Conservation (phyloP, 2,888 invertebrate genomes). For the Alentia gelatinosa region DNA sequence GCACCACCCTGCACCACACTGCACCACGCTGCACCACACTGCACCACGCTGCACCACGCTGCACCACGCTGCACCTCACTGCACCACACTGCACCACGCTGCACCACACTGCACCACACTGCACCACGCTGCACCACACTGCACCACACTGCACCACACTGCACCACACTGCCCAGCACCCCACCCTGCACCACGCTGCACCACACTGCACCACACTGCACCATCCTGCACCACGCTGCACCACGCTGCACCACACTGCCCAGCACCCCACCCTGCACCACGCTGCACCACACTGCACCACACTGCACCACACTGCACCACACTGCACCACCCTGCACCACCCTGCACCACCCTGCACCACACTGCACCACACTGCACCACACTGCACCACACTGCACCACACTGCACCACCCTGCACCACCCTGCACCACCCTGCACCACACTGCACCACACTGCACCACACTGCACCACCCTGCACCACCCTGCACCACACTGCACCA, state of each 20-base stretch:
- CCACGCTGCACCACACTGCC: not conserved
- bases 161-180: not conserved
- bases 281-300: slow-evolving; percentile 27
- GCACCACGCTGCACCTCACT: slow-evolving; percentile 34
- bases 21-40: slow-evolving; percentile 63
- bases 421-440: slow-evolving; percentile 54
- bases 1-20: slow-evolving; percentile 62
- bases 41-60: slow-evolving; percentile 63
- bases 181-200: slow-evolving; percentile 62
- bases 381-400: slow-evolving; percentile 45
- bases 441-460: slow-evolving; percentile 57
- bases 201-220: slow-evolving; percentile 56
- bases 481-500: slow-evolving; percentile 57
- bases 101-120: not conserved
- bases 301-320: slow-evolving; percentile 36
- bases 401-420: slow-evolving; percentile 28
- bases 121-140: too few species aligned
- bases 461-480: slow-evolving; percentile 51
- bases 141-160: not conserved
- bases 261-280: not conserved
- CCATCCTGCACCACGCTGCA: slow-evolving; percentile 57
- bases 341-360: slow-evolving; percentile 25
- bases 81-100: not conserved
- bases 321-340: slow-evolving; percentile 12
- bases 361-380: slow-evolving; percentile 3